Evolutionary conservation across 2,797 vertebrate species (phyloP), one percentile per base, ranked within the genome.

Genomic region (Helicolenus hilgendorfi): DNA sequence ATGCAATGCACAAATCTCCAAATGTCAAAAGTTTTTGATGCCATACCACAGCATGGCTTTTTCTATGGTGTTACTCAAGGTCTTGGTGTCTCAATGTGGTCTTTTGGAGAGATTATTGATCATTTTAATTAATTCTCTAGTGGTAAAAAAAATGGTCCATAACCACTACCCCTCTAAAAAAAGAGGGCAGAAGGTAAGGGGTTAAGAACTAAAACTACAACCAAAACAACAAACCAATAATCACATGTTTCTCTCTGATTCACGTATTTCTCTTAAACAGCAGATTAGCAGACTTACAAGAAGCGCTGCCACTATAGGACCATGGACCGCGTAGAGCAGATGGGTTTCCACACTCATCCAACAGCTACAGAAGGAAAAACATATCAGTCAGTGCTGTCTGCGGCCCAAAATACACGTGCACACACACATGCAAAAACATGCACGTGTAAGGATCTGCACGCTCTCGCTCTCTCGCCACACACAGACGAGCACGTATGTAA

Each of bases 301-400:
- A 87, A 99, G 95, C 3, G 99, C 99, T 59, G 98, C 98, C 97
- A 99, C 97, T 56, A 99, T 98, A n/a, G 99, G 99, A 38, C 98
- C 99, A 4, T 99, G 99, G 89, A 99, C 98, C 41, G 99, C 98
- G 45, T 99, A 99, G 14, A 99, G 98, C 95, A 99, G 94, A 92
- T 99, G 97, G 0, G 99, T 99, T 22, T 99, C 99, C 87, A 98
- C 98, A 36, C 99, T 99, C 97, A 99, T 98, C 99, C 99, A 99
- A 95, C 99, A 99, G 93, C 99, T 99, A 90, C 87, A 93, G 83
- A 85, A 88, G 56, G 72, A 93, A 92, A 96, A 91, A 87, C 49
- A 76, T 59, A 84, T 85, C 89, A 82, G 89, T 92, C 92, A 93
- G 75, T 67, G 9, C 82, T 74, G 81, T 85, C 89, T 45, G 69